Base-by-base conservation (phyloP, 2,888 invertebrate genomes). In the Drosophila colorata region DNA sequence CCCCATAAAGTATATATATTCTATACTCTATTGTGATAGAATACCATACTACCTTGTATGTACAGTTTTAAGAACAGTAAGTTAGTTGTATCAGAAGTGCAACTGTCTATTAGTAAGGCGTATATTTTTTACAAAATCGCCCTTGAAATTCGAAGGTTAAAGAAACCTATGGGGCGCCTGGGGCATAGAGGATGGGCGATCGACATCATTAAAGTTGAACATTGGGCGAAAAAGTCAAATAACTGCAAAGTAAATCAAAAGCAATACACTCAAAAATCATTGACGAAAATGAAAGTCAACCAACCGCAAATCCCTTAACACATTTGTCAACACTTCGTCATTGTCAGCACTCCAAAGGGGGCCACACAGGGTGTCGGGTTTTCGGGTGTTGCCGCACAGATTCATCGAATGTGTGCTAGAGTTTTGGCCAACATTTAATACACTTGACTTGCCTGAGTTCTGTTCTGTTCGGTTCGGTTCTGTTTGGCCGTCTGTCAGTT, bases 271-370 rank as follows among this genome's bases (percentile, higher is more conserved):
- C 68, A 71, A 70, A 73, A 69, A 73, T 72, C 73, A 81, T 78
- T 75, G 70, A 72, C 70, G 80, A 70, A 69, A 73, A 73, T 53
- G 72, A 83, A 80, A 79, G 72, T 74, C 80, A 88, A 78, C 79
- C 87, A 79, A 87, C 88, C 90, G 80, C 90, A 90, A 90, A 90
- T 90, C 90, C 90, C 90, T 84, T 85, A 79, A 82, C 89, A 90
- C 88, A 90, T 90, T 90, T 90, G 90, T 90, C 90, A 90, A 90
- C 90, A 90, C 90, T 90, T 90, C 83, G 88, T 90, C 89, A 82
- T 88, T 87, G 88, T 90, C 88, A 90, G 76, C 78, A 81, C 56
- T 44, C 56, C 23, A 40, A 28, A 58, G 44, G 46, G 47, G 56
- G 44, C 28, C 51, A 49, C 35, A 48, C 28, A 57, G 38, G 38